Conservation (phyloP, 2,888 invertebrate genomes). For the Aradus depressus region DNA sequence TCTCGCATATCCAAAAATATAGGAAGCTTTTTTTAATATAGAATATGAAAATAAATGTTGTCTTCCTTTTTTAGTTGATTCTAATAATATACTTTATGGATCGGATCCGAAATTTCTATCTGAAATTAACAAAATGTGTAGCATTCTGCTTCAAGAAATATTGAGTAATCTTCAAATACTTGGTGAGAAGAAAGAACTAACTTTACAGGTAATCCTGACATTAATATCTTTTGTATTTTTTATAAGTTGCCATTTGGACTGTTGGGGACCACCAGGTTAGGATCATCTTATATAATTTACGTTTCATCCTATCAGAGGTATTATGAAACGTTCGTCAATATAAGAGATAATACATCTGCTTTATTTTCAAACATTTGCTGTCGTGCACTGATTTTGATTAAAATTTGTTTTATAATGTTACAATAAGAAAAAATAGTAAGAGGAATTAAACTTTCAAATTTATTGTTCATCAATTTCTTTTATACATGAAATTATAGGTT, state of each 20-base stretch:
- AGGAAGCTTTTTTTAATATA: constrained; percentile 15
- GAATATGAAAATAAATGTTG: constrained; percentile 13
- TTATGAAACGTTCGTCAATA: too few species aligned
- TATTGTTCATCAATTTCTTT: too few species aligned
- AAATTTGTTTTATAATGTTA: too few species aligned
- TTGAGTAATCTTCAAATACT: constrained; percentile 56
- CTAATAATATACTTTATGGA: constrained; percentile 86
- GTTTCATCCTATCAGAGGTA: too few species aligned
- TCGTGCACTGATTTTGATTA: not conserved
- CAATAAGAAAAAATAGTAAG: too few species aligned
- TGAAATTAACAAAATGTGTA: constrained; percentile 66
- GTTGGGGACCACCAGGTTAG: too few species aligned
- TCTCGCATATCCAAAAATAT: not conserved
- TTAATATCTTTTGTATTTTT: too few species aligned
- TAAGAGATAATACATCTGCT: not conserved
- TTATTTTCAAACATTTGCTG: not conserved
- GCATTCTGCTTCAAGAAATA: constrained; percentile 65
- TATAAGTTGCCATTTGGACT: too few species aligned
- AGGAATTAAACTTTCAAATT: too few species aligned
- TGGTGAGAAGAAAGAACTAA: constrained; percentile 50
- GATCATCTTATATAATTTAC: too few species aligned
- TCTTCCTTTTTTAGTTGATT: constrained; percentile 56
- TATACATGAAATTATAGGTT: too few species aligned
- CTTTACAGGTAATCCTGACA: constrained; percentile 50
- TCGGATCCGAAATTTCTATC: constrained; percentile 73